Percentiles rank a stretch among this genome's conserved stretches.
Evolutionary conservation across 2,113 vertebrate genomes (phyloP).

Genomic region (Tylochromis polylepis): DNA sequence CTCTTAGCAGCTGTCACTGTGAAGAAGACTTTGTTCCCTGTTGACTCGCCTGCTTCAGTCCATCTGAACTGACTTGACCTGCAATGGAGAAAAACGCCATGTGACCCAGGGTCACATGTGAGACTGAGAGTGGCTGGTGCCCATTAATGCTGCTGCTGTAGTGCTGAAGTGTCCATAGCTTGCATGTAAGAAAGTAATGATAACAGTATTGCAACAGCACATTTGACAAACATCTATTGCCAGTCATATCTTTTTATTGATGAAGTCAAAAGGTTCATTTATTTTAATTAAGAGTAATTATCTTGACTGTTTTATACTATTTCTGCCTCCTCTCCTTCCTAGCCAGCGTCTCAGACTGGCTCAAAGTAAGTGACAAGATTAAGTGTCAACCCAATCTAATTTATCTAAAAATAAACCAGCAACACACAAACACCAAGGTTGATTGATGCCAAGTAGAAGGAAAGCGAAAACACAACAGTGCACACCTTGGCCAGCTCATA

Average conservation of each 20-base stretch:
- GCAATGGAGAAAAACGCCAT: background rate
- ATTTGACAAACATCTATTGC: background rate
- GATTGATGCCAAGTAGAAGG: background rate
- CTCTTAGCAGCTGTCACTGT: background rate
- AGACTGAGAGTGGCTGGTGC: background rate
- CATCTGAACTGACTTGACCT: background rate
- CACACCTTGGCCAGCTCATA: background rate
- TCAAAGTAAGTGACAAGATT: background rate
- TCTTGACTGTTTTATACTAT: background rate
- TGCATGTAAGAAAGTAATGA: background rate
- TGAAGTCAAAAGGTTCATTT: background rate
- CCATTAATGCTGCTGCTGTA: background rate
- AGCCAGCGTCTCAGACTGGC: background rate
- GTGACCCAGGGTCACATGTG: background rate
- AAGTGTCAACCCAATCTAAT: background rate
- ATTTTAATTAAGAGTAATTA: background rate
- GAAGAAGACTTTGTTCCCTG: background rate
- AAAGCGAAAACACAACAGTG: background rate
- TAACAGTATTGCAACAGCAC: background rate
- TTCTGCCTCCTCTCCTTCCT: background rate
- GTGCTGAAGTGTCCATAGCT: background rate
- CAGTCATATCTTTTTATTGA: background rate
- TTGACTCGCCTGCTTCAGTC: background rate
- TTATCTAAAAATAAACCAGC: background rate
- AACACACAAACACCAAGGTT: background rate